Conservation (phyloP, 2,113 vertebrate species). For the Calonectris borealis region DNA sequence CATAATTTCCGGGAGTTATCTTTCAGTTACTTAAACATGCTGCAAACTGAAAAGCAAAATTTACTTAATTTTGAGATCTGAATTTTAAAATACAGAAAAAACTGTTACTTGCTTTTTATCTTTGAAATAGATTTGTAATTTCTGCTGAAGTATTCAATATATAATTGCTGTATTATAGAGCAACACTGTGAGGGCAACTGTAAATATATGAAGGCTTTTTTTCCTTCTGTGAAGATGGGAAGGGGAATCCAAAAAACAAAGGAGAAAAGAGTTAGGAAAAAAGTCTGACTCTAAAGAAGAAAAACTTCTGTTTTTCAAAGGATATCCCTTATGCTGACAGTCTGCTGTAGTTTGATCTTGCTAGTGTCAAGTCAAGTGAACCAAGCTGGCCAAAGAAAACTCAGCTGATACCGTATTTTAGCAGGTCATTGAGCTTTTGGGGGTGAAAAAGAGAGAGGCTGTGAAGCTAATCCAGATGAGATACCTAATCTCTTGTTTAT, state of each 20-base stretch:
- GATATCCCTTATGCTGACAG: conserved; percentile 81
- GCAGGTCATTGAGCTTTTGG: conserved; percentile 65
- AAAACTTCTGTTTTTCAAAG: conserved; percentile 78
- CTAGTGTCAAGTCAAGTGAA: conserved; percentile 64
- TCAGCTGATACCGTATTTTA: conserved; percentile 64
- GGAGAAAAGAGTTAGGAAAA: conserved; percentile 13
- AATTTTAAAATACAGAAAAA: neutral
- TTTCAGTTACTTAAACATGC: neutral
- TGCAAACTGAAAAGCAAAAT: neutral
- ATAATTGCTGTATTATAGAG: neutral
- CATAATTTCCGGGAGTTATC: neutral
- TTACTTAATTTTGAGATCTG: neutral
- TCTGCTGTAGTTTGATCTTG: conserved; percentile 67
- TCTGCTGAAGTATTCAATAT: neutral
- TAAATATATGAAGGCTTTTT: neutral
- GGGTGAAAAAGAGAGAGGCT: conserved; percentile 63
- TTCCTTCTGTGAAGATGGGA: neutral
- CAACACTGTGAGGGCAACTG: neutral
- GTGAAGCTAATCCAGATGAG: conserved; percentile 69
- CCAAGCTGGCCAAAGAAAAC: conserved; percentile 77
- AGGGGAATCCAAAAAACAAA: neutral
- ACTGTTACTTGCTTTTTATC: neutral
- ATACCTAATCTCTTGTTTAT: conserved; percentile 75
- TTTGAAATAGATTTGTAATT: neutral
- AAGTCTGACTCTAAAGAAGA: conserved; percentile 13